Evolutionary conservation across 2,888 invertebrate genomes (phyloP), one percentile per base, ranked within the genome.

Genomic region (Luperina nickerlii): DNA sequence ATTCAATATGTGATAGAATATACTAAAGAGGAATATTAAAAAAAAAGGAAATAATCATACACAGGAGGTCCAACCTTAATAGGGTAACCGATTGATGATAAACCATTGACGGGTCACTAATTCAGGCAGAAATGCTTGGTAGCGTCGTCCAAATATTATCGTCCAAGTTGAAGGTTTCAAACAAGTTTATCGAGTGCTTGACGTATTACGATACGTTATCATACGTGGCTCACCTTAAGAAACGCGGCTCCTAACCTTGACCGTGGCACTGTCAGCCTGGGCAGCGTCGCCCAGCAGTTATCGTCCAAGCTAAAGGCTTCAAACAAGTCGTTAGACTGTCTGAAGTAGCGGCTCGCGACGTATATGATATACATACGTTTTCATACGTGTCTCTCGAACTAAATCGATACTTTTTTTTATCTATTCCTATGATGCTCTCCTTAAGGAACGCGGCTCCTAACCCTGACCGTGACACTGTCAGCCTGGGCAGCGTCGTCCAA

Each of bases 261-360:
- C 82, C 99, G 97, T 0, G 99, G 99, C 77, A 98, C 98, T 0
- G 98, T 98, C 32, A 99, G 97, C 90, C 98, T 97, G 2, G 98
- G 98, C 83, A 99, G 96, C 74, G 98, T 97, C 67, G 97, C 97
- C 99, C 99, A 99, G 65, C 98, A 97, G 93, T 98, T 98, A 90
- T 99, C 98, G 90, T 98, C 98, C 20, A 98, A 98, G 94, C 99
- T 99, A 94, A 98, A 99, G 1, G 98, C 98, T 94, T 99, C 99
- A 91, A 99, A 97, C 84, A 98, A 97, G 93, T 98, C 99, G 82
- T 99, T 96, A 0, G 99, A 99, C 92, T 99, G 98, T 81, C 98
- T 97, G 88, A 98, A 97, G 95, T 99, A 99, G 0, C 99, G 99
- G 20, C 99, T 99, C 18, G 98, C 99, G 65, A 99, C 98, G 95